Percentiles rank a stretch among this genome's conserved stretches.
Conservation (phyloP, 2,888 invertebrate genomes). For the Zaprionus bogoriensis region DNA sequence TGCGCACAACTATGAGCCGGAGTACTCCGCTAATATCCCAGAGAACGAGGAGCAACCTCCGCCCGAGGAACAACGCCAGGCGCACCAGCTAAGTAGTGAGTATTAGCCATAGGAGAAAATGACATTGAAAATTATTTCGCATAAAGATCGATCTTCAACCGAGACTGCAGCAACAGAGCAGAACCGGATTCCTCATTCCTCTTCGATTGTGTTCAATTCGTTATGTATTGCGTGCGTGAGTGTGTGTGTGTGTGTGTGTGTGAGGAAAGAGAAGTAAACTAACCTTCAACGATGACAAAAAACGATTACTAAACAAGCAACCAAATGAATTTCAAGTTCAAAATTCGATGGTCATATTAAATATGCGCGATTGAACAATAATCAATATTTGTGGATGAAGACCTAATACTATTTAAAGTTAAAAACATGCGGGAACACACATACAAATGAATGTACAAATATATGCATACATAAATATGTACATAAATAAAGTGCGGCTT, state of each 20-base stretch:
- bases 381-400: conserved; percentile 30
- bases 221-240: conserved; percentile 8
- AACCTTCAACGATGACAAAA: conserved; percentile 57
- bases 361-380: conserved; percentile 46
- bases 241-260: conserved; percentile 11
- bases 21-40: conserved; percentile 61
- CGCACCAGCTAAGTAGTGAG: conserved; percentile 31
- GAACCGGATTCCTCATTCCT: conserved; percentile 65
- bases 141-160: neutral
- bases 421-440: conserved; percentile 32
- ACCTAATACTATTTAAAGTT: conserved; percentile 43
- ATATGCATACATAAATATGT: too few relatives aligned
- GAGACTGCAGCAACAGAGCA: neutral
- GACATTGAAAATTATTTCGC: neutral
- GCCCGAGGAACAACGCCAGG: conserved; percentile 43
- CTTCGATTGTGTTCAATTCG: too few relatives aligned
- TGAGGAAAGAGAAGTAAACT: conserved; percentile 56
- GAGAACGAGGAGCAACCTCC: conserved; percentile 63
- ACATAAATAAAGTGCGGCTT: too few relatives aligned
- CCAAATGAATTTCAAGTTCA: conserved; percentile 75
- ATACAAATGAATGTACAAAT: neutral
- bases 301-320: conserved; percentile 44
- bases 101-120: conserved; percentile 5
- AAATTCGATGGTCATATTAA: conserved; percentile 51
- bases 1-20: conserved; percentile 80